Base-by-base conservation (phyloP, 2,113 vertebrate species). In the Oreotrochilus melanogaster region DNA sequence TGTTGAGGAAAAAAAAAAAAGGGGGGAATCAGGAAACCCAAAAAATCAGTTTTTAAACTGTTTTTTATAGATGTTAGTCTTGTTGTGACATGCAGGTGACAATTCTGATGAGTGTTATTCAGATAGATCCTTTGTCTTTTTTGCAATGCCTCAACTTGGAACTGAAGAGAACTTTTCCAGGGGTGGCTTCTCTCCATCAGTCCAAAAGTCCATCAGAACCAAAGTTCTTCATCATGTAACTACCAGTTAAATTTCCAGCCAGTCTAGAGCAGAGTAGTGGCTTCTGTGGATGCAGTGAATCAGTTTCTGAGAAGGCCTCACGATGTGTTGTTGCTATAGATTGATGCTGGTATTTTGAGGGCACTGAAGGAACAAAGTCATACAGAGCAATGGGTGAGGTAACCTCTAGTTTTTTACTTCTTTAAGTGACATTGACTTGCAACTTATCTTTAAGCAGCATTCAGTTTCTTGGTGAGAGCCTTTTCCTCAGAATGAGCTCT, bases 211-310 rank as follows among this genome's bases (percentile, higher is more conserved):
- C n/a, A n/a, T n/a, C n/a, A n/a, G n/a, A n/a, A n/a, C n/a, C n/a
- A n/a, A n/a, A n/a, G 8, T 54, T n/a, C 60, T 14, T 71, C 0
- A 0, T 22, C 5, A 2, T 10, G 22, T 35, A n/a, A 19, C 62
- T 76, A 53, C 58, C 43, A 33, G 24, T 61, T 60, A 23, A n/a
- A n/a, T n/a, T 35, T 33, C 39, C 71, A 30, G 0, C 14, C 22
- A 1, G 7, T 5, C 37, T 48, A 61, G 45, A 7, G 7, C 47
- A 23, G n/a, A 43, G 33, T 9, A 33, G 28, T 8, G 4, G 0
- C 0, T 24, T 69, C n/a, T 57, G 21, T 70, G 25, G 18, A 9
- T 28, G 14, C 42, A 4, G 27, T 22, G 50, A 33, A 8, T 27
- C 56, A 10, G 56, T 27, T 78, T 35, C 42, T 57, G 50, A 58